phyloP scores from a whole-genome alignment of 2,797 vertebrate genomes.

The Siniperca scherzeri region DNA sequence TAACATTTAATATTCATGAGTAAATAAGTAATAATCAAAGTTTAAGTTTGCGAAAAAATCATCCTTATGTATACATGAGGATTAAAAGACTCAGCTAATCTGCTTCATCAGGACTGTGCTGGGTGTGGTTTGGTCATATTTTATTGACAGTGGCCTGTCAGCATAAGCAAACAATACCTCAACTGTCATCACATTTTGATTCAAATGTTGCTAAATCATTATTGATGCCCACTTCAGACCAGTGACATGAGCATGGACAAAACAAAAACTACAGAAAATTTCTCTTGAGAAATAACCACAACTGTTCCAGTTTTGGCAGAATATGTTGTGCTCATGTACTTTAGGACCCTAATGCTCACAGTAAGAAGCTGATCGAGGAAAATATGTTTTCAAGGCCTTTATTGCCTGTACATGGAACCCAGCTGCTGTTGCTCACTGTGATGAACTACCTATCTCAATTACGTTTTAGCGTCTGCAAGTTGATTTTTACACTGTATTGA shows the following conservation, averaged over 20 bases:
- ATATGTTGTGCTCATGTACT: not conserved
- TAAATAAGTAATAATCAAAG: not conserved
- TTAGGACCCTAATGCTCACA: not conserved
- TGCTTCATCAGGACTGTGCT: not conserved
- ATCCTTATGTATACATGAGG: too few species aligned
- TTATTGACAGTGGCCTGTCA: too few species aligned
- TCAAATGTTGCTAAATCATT: too few species aligned
- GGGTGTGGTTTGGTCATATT: not conserved
- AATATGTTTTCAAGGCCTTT: conserved; percentile 6
- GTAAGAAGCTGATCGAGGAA: not conserved
- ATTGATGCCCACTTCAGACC: too few species aligned
- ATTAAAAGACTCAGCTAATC: not conserved
- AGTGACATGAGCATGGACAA: not conserved
- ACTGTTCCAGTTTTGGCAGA: not conserved
- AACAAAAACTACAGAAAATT: not conserved
- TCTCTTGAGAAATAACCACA: not conserved
- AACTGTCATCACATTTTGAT: too few species aligned
- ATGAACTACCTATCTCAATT: conserved; percentile 47
- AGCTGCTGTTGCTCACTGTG: conserved; percentile 9
- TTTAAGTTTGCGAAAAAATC: not conserved
- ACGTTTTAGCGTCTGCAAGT: conserved; percentile 24
- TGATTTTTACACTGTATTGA: conserved; percentile 37
- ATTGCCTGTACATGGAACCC: not conserved
- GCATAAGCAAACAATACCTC: too few species aligned
- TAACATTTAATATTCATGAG: not conserved